A percentile compares a stretch with the other conserved stretches of the same genome.
These are phyloP conservation scores for Cephus cinctus DNA, from an alignment of 1,140 invertebrate genomes.

Conservation along the genomic window DNA sequence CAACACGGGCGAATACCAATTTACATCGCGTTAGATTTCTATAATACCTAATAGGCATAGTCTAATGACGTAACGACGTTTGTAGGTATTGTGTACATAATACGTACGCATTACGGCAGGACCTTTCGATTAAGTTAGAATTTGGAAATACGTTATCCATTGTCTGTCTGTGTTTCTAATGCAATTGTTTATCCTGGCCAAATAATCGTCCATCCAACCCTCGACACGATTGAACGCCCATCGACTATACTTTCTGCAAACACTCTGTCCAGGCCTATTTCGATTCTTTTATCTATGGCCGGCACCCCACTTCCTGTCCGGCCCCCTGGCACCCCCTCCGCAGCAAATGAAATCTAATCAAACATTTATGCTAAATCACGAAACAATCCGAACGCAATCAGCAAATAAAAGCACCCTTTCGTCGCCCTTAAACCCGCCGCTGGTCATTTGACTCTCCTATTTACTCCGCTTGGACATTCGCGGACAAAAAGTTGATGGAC, in stretches of 20 bases:
- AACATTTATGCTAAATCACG: constrained; percentile 61
- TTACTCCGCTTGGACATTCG: constrained; percentile 35
- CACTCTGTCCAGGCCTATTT: constrained; percentile 5
- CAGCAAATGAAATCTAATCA: constrained; percentile 59
- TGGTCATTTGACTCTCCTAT: constrained; percentile 57
- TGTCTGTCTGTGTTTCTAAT: too few relatives aligned
- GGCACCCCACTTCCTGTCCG: too few relatives aligned
- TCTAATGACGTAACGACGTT: not conserved
- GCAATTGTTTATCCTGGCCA: too few relatives aligned
- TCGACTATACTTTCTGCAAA: constrained; percentile 31
- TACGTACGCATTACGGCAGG: not conserved
- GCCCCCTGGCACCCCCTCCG: constrained; percentile 20
- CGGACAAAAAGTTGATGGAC: constrained; percentile 42
- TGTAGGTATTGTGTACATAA: not conserved
- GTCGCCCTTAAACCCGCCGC: constrained; percentile 46
- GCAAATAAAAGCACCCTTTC: constrained; percentile 54
- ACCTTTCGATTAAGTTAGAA: too few relatives aligned
- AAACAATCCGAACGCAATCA: constrained; percentile 58
- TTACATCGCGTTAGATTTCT: too few relatives aligned
- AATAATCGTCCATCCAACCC: too few relatives aligned
- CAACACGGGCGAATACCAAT: too few relatives aligned
- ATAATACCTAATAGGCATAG: too few relatives aligned
- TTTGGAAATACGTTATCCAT: too few relatives aligned
- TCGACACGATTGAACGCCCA: constrained; percentile 31
- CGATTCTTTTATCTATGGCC: not conserved